Percentiles rank a stretch among this genome's conserved stretches.
Conservation (phyloP, 2,797 vertebrate species). For the Luscinia luscinia region DNA sequence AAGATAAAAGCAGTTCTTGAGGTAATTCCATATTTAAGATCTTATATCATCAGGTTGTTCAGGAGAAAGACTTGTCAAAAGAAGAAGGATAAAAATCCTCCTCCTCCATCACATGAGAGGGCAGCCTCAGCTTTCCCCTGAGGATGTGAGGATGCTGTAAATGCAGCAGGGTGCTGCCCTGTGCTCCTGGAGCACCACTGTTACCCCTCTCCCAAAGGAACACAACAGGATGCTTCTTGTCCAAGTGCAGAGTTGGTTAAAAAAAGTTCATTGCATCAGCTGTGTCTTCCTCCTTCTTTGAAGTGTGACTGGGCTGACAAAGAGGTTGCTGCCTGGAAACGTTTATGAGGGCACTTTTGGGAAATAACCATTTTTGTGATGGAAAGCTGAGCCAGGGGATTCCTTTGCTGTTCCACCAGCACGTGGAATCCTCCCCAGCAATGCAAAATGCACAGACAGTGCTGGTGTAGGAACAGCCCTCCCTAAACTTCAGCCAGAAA, state of each 20-base stretch:
- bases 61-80: neutral
- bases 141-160: neutral
- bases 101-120: neutral
- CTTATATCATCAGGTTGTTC: neutral
- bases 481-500: neutral
- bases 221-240: neutral
- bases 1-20: neutral
- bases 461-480: neutral
- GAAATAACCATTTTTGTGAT: neutral
- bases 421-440: neutral
- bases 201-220: neutral
- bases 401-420: neutral
- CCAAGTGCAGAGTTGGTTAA: neutral
- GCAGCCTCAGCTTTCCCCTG: neutral
- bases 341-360: neutral
- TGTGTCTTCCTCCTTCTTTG: neutral
- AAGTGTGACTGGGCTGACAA: neutral
- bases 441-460: neutral
- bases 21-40: neutral
- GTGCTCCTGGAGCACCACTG: neutral
- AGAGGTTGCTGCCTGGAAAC: neutral
- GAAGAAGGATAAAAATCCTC: neutral
- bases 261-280: neutral
- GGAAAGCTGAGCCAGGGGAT: neutral
- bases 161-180: neutral